These are phyloP conservation scores for Erethizon dorsatum DNA, from an alignment of 2,797 vertebrate species.

Conservation along the genomic window DNA sequence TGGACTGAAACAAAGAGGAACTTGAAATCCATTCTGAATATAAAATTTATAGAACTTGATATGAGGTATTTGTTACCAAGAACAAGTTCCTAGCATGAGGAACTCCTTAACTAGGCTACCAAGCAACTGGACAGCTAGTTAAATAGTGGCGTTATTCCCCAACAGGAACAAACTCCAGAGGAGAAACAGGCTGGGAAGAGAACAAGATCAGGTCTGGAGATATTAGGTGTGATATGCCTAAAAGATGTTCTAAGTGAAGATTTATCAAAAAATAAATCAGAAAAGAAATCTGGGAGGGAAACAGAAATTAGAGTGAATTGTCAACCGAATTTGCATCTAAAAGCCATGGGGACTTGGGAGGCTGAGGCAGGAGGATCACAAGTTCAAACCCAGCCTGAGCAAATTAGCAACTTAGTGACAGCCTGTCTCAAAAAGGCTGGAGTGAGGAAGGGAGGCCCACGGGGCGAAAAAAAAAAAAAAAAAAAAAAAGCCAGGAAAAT, in stretches of 20 bases:
- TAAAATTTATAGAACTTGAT: neutral
- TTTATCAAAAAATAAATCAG: neutral
- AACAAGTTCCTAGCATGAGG: neutral
- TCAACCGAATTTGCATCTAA: neutral
- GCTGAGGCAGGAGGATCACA: too few relatives aligned
- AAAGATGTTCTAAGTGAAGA: neutral
- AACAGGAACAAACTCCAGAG: neutral
- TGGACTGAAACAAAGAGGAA: neutral
- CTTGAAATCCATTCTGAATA: neutral
- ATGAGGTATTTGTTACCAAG: neutral
- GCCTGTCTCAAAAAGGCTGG: neutral
- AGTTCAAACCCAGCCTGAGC: too few relatives aligned
- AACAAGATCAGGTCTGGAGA: neutral
- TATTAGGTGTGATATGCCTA: neutral
- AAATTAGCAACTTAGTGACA: neutral
- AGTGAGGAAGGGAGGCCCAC: neutral
- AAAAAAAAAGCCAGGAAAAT: too few relatives aligned
- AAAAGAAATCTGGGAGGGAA: neutral
- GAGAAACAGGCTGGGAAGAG: neutral
- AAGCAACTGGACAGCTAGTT: neutral
- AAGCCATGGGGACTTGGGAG: neutral
- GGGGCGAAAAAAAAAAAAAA: too few relatives aligned
- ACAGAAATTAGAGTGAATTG: neutral
- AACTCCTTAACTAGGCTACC: neutral
- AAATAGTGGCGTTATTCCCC: neutral